Conservation (phyloP, 2,797 vertebrate genomes). For the Carcharodon carcharias region DNA sequence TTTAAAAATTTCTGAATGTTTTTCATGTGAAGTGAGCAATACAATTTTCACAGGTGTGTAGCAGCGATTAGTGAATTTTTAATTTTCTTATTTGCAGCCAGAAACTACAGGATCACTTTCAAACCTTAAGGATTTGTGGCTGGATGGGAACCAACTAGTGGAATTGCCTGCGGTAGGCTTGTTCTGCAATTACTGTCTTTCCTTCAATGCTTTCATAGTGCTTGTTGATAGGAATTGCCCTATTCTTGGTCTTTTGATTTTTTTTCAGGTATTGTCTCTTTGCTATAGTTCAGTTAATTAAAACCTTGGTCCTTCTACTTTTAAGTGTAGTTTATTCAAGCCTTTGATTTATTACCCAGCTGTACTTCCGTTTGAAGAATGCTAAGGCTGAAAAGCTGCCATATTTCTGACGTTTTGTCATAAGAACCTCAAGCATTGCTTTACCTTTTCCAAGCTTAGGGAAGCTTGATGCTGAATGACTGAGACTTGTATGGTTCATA, state of each 20-base stretch:
- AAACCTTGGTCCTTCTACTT: not conserved
- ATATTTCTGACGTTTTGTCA: not conserved
- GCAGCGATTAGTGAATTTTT: not conserved
- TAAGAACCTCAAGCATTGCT: too few species aligned
- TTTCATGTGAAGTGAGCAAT: not conserved
- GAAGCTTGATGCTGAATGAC: not conserved
- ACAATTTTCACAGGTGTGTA: not conserved
- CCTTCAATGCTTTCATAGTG: not conserved
- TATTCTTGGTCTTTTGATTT: not conserved
- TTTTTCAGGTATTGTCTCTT: not conserved
- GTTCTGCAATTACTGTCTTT: not conserved
- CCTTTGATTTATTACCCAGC: not conserved
- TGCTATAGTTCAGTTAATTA: not conserved
- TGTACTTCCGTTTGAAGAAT: not conserved
- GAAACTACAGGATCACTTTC: constrained; percentile 89
- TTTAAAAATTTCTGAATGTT: not conserved
- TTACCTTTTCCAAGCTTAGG: not conserved
- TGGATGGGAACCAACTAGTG: constrained; percentile 90
- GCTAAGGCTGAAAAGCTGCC: not conserved
- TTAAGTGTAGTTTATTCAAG: not conserved
- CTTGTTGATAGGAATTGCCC: not conserved
- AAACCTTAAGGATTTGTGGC: constrained; percentile 91
- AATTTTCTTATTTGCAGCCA: constrained; percentile 64
- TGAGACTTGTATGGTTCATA: not conserved
- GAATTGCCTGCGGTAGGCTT: constrained; percentile 82